Evolutionary conservation across 1,140 invertebrate species (phyloP).

Genomic region (Agrilus planipennis): DNA sequence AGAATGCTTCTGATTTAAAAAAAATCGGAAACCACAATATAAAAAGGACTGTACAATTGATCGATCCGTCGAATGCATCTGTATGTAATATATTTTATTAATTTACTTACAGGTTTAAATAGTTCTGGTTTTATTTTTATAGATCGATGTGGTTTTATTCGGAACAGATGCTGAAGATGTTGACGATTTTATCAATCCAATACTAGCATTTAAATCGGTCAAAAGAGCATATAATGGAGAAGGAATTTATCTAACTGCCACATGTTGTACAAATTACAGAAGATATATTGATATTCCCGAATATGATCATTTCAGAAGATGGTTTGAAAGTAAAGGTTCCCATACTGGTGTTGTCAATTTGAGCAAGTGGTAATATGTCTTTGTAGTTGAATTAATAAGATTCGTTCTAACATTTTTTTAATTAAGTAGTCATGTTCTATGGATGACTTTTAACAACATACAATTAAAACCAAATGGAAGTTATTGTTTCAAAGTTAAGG

Average conservation of each 20-base stretch:
- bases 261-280: constrained; percentile 50
- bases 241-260: constrained; percentile 53
- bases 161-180: constrained; percentile 75
- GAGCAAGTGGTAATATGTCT: constrained; percentile 40
- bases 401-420: no score
- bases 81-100: no score
- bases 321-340: constrained; percentile 73
- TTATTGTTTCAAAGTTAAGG: constrained; percentile 66
- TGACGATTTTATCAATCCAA: constrained; percentile 58
- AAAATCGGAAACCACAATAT: no score
- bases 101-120: no score
- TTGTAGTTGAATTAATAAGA: neutral
- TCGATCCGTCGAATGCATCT: no score
- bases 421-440: constrained; percentile 41
- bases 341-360: constrained; percentile 48
- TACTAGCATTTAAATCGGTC: constrained; percentile 72
- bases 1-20: constrained; percentile 56
- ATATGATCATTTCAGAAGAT: constrained; percentile 73
- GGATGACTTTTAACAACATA: constrained; percentile 63
- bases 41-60: no score
- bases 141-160: constrained; percentile 64
- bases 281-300: constrained; percentile 84
- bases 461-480: constrained; percentile 51
- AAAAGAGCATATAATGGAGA: constrained; percentile 61
- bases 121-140: no score